Evolutionary conservation across 2,113 vertebrate species (phyloP), one percentile per base, ranked within the genome.

Genomic region (Grallaria varia): DNA sequence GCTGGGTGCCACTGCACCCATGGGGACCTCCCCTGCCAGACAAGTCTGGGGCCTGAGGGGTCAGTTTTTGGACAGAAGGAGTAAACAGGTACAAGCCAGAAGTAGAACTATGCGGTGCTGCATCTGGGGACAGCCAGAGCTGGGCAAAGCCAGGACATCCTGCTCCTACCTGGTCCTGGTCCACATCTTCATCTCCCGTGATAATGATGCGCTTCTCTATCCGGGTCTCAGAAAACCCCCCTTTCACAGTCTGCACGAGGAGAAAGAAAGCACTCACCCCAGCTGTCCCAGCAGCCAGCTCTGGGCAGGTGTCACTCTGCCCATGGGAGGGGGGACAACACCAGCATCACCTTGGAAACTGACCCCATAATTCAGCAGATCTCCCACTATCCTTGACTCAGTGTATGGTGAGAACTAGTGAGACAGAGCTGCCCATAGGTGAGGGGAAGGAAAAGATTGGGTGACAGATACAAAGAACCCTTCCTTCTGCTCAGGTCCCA

Each of bases 171-270:
- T 99, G 99, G 97, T 99, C 98, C 98, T 99, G 99, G 96, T 99
- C 99, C 87, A 99, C 99, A 28, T 99, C 99, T 86, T 99, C 99
- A 27, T 99, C 99, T 88, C 99, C 99, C 3, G 99, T 99, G 94
- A 99, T 99, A 72, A 99, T 99, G 95, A 99, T 99, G 97, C 99
- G 98, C 91, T 99, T 99, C 98, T 99, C 99, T 35, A 99, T 99
- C 91, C 99, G 98, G 6, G 99, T 99, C 98, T 99, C 99, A 2
- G 99, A 99, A 98, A 99, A 99, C 30, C 99, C 99, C 77, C 99
- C 99, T 98, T 99, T 99, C 97, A 99, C 99, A 96, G 99, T 99
- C 99, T 99, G 97, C 18, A 80, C 50, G 37, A 69, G 8, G 47
- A 87, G 78, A 93, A 60, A 44, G 60, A 77, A 30, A 92, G 55